A percentile compares a stretch with the other conserved stretches of the same genome.
phyloP scores from a whole-genome alignment of 2,888 invertebrate genomes.

The Caenorhabditis sulstoni region DNA sequence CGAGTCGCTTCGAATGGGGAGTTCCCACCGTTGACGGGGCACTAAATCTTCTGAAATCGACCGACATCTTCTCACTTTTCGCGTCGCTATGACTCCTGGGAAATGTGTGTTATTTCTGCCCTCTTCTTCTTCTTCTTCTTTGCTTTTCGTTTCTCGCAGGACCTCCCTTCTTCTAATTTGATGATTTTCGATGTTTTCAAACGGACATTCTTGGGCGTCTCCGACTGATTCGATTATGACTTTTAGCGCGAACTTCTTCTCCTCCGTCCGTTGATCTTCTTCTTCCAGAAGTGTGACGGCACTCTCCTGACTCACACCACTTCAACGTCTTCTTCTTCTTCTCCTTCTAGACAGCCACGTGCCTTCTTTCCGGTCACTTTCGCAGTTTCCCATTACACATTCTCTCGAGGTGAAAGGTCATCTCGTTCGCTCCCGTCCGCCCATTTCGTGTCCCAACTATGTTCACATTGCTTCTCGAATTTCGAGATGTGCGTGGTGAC shows the following conservation, averaged over 20 bases:
- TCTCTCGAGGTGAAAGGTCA: conserved; percentile 46
- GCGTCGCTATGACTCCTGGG: conserved; percentile 27
- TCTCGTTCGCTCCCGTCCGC: not conserved
- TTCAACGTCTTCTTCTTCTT: conserved; percentile 11
- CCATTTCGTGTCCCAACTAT: conserved; percentile 8
- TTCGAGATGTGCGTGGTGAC: conserved; percentile 27
- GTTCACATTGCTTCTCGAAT: conserved; percentile 39
- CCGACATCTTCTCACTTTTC: not conserved
- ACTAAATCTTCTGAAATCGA: conserved; percentile 49
- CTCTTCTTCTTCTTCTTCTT: conserved; percentile 12
- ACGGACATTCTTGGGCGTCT: conserved; percentile 43
- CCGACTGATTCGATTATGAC: conserved; percentile 41
- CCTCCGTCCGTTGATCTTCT: not conserved
- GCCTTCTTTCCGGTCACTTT: conserved; percentile 43
- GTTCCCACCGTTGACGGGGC: conserved; percentile 44
- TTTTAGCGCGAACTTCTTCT: not conserved
- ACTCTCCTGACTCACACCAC: conserved; percentile 26
- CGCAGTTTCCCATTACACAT: conserved; percentile 32
- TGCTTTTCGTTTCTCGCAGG: conserved; percentile 2
- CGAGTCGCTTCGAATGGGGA: conserved; percentile 32
- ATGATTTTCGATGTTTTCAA: conserved; percentile 54
- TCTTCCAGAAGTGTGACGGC: conserved; percentile 36
- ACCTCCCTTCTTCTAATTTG: conserved; percentile 27
- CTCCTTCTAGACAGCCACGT: conserved; percentile 15
- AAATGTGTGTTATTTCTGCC: conserved; percentile 6